These are phyloP conservation scores for Odontomachus brunneus DNA, from an alignment of 1,140 invertebrate species.

Conservation along the genomic window DNA sequence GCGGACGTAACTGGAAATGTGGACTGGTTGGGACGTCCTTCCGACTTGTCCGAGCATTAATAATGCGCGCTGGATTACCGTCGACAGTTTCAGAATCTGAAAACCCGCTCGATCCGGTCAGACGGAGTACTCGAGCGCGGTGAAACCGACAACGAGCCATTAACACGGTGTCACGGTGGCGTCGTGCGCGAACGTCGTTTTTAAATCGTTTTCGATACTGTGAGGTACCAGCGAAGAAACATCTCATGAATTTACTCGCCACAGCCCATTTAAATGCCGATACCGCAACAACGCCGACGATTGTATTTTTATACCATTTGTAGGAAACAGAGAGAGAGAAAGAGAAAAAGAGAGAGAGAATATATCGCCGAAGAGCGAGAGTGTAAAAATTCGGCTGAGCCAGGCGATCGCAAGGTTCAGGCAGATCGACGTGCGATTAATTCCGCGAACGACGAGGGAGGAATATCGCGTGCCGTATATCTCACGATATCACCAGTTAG, in stretches of 20 bases:
- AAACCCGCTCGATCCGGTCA: not conserved
- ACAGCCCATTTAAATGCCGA: no score
- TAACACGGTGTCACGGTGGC: no score
- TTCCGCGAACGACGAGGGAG: no score
- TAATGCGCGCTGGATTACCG: slow-evolving; percentile 23
- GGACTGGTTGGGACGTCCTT: not conserved
- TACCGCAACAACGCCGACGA: not conserved
- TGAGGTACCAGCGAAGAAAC: not conserved
- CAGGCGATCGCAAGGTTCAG: no score
- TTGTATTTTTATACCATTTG: not conserved
- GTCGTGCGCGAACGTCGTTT: not conserved
- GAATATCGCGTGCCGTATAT: no score
- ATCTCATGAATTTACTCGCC: not conserved
- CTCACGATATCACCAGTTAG: no score
- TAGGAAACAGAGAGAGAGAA: no score
- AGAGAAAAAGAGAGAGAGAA: no score
- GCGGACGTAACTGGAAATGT: slow-evolving; percentile 22
- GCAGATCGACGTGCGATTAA: no score
- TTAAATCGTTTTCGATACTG: not conserved
- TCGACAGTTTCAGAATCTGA: not conserved
- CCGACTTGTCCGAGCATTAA: slow-evolving; percentile 15
- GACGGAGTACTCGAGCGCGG: no score
- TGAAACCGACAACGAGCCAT: not conserved
- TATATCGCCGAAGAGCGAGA: no score
- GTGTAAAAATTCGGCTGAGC: no score